Conservation (phyloP, 2,888 invertebrate genomes). For the Microplitis manilae region DNA sequence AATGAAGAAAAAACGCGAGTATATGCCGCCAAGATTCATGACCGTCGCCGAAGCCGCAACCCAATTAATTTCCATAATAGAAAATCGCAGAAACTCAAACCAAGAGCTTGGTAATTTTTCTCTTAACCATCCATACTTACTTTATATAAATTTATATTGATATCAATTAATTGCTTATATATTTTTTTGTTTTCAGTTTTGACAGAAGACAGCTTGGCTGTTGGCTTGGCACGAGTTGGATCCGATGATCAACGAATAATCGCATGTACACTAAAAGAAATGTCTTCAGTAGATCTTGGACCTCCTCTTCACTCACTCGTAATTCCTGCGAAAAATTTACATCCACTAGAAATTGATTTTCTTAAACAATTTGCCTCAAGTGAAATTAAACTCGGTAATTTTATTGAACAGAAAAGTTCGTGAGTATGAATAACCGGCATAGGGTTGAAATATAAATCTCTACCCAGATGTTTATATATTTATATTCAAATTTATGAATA, state of each 20-base stretch:
- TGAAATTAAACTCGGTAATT: conserved; percentile 45
- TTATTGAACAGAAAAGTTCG: conserved; percentile 24
- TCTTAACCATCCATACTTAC: too few species aligned
- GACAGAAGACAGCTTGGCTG: conserved; percentile 78
- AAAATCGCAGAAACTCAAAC: conserved; percentile 71
- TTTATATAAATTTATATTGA: neutral
- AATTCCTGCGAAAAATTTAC: conserved; percentile 86
- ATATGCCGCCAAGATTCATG: conserved; percentile 96
- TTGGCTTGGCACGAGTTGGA: conserved; percentile 94
- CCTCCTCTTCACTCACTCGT: conserved; percentile 95
- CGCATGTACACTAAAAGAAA: conserved; percentile 81
- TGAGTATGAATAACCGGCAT: neutral
- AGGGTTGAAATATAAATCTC: too few species aligned
- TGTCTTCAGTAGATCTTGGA: conserved; percentile 85
- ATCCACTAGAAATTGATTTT: conserved; percentile 94
- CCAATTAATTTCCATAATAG: conserved; percentile 86
- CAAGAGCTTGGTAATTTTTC: conserved; percentile 64
- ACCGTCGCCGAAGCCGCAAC: conserved; percentile 87
- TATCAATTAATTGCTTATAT: conserved; percentile 5
- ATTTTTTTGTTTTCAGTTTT: conserved; percentile 60
- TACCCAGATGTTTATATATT: too few species aligned
- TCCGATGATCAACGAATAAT: conserved; percentile 86
- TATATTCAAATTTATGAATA: neutral
- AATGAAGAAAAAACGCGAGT: conserved; percentile 89
- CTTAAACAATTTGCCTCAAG: conserved; percentile 76